Conservation (phyloP, 2,113 vertebrate genomes). For the Ellobius talpinus region DNA sequence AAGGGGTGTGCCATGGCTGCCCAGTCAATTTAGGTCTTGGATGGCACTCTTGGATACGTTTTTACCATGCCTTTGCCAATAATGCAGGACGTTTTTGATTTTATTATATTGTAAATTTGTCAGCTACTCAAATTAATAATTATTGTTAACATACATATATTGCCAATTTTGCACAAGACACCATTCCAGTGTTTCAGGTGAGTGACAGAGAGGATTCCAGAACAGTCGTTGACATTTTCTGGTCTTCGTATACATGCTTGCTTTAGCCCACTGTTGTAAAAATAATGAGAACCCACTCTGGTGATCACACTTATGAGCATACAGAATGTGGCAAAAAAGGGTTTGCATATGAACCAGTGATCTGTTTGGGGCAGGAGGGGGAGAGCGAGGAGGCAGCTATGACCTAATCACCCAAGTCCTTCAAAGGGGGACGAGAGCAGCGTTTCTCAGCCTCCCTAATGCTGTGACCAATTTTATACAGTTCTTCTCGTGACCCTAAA, state of each 20-base stretch:
- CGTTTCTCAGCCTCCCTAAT: not conserved
- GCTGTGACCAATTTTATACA: not conserved
- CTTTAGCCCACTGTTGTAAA: not conserved
- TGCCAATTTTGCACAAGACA: not conserved
- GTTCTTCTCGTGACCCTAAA: not conserved
- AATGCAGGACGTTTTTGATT: not conserved
- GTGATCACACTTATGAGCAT: not conserved
- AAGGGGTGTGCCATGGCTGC: not conserved
- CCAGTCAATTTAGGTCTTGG: not conserved
- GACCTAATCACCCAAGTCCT: not conserved
- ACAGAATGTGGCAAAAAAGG: not conserved
- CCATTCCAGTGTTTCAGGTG: not conserved
- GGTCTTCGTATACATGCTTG: not conserved
- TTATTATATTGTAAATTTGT: not conserved
- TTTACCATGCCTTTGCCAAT: not conserved
- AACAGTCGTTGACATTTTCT: not conserved
- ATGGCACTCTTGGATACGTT: not conserved
- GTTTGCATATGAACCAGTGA: not conserved
- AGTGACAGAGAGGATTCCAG: not conserved
- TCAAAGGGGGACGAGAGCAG: not conserved
- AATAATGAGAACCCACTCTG: not conserved
- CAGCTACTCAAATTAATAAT: constrained; percentile 13
- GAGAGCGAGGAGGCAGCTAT: not conserved
- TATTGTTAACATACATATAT: not conserved
- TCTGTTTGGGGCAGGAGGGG: no score